Evolutionary conservation across 1,140 invertebrate genomes (phyloP), one percentile per base, ranked within the genome.

Genomic region (Rhizoglyphus robini): DNA sequence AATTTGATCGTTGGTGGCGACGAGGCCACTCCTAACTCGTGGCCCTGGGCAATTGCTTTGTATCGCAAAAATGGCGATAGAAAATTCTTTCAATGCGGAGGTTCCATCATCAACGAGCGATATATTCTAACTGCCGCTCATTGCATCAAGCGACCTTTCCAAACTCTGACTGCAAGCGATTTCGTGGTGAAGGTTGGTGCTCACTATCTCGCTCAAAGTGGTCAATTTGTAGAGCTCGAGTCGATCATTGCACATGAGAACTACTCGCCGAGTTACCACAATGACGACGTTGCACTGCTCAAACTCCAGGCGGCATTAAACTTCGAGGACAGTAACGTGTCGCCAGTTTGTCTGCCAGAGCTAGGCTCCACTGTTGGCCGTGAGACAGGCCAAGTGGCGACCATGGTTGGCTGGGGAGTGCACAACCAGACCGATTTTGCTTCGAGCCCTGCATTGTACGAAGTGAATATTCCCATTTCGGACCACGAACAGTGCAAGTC

Each of bases 391-490:
- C 79, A 79, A 2, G 80, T 81, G 60, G 88, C 82, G 2, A 82
- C 84, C 27, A 87, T 86, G 4, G 78, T 87, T 2, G 90, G 90
- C 23, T 93, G 89, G 89, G 90, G 89, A n/a, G 41, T 63, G 2
- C 34, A 46, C 18, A 20, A 46, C 30, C 36, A 46, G 20, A 23
- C 8, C 13, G 51, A 36, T 27, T 30, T 15, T 23, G 25, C 18
- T 20, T 23, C 63, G 18, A 49, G 51, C 30, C 3, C 54, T 27
- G 31, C 30, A 29, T 36, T 67, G 20, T 27, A 66, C 29, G 49
- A 68, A 34, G 66, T 65, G 11, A 38, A 51, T 13, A 65, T 67
- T 11, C 36, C 54, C 4, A 60, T 61, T 30, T 13, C 27, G 13
- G 23, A 27, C 41, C 8, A 18, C 5, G 34, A 48, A 20, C 36